Conservation (phyloP, 2,113 vertebrate species). For the Delphinus delphis region DNA sequence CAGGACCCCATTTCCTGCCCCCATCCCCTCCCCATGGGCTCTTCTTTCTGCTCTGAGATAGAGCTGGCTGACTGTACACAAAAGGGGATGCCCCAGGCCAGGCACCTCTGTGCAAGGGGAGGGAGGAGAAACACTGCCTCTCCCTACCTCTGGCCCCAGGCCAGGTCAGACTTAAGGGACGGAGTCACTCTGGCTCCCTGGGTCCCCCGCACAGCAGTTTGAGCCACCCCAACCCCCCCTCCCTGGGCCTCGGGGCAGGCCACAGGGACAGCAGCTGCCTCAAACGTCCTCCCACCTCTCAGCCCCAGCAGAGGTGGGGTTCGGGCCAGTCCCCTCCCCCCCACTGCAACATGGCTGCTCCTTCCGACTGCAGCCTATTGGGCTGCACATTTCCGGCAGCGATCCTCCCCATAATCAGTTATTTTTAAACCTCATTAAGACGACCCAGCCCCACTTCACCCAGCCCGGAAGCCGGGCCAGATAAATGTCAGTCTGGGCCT, state of each 20-base stretch:
- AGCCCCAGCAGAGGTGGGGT: background rate
- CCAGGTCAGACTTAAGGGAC: background rate
- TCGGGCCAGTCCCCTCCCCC: background rate
- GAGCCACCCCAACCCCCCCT: background rate
- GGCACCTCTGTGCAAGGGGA: background rate
- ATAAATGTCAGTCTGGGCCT: constrained; percentile 40
- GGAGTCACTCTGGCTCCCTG: constrained; percentile 3
- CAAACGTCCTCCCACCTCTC: background rate
- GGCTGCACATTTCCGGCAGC: constrained; percentile 55
- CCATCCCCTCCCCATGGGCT: background rate
- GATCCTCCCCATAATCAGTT: constrained; percentile 50
- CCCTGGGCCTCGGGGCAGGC: background rate
- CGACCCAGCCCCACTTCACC: background rate
- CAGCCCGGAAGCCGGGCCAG: background rate
- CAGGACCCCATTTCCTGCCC: background rate
- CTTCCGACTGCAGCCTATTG: background rate
- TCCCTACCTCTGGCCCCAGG: background rate
- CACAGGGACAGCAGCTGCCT: background rate
- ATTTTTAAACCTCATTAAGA: constrained; percentile 71
- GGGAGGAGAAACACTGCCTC: background rate
- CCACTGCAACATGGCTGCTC: background rate
- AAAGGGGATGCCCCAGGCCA: background rate
- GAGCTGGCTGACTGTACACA: background rate
- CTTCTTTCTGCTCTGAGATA: background rate
- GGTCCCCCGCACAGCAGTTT: background rate